These are phyloP conservation scores for Lasioglossum leucozonium DNA, from an alignment of 2,888 invertebrate species.

Conservation along the genomic window DNA sequence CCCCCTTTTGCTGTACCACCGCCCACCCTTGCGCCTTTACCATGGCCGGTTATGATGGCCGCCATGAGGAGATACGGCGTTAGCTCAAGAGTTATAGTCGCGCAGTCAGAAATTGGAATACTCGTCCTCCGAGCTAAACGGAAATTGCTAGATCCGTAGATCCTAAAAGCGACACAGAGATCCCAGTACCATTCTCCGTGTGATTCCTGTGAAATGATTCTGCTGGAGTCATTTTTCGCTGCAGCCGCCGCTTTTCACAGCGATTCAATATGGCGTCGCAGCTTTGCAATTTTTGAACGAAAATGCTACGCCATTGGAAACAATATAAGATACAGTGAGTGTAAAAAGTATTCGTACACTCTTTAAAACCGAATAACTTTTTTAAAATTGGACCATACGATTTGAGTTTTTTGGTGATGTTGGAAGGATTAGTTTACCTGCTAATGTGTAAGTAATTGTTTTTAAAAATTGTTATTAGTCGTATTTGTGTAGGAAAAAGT, in stretches of 20 bases:
- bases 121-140: neutral
- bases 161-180: neutral
- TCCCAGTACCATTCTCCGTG: neutral
- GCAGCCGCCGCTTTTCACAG: too few species aligned
- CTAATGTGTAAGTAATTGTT: too few species aligned
- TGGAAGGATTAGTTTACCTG: too few species aligned
- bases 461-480: too few species aligned
- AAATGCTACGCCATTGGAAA: neutral
- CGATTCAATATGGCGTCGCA: too few species aligned
- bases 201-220: neutral
- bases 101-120: neutral
- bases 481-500: too few species aligned
- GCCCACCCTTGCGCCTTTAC: conserved; percentile 38
- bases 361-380: too few species aligned
- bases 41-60: conserved; percentile 74
- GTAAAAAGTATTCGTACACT: too few species aligned
- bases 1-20: conserved; percentile 27
- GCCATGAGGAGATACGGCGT: conserved; percentile 75
- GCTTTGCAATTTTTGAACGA: too few species aligned
- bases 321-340: too few species aligned
- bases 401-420: too few species aligned
- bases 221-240: neutral
- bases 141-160: neutral
- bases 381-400: too few species aligned
- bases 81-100: conserved; percentile 53